Base-by-base conservation (phyloP, 1,140 invertebrate species). In the Trachymyrmex cornetzi region DNA sequence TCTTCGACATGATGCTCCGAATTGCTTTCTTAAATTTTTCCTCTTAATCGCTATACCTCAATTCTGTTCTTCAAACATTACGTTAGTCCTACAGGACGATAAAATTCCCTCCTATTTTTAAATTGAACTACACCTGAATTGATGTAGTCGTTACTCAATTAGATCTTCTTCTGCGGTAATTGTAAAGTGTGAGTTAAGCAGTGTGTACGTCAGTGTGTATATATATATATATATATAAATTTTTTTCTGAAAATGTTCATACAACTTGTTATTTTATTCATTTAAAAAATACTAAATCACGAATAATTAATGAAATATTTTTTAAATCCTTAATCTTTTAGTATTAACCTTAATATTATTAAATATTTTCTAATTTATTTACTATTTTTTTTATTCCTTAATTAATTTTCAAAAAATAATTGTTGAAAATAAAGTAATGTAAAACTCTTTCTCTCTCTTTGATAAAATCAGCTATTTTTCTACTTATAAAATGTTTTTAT, bases 1-100 rank as follows among this genome's bases (percentile, higher is more conserved):
- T 86, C 50, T 22, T 86, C 77, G 50, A 81, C n/a, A 12, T n/a
- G 53, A 1, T 30, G 24, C 19, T 57, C 19, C 19, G 34, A 30
- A 72, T 85, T 44, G 14, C 30, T 53, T 14, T n/a, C 38, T 12
- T 27, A 22, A 44, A 30, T 48, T 19, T 55, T 27, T 19, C 38
- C 5, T 11, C 14, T 38, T 27, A 24, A 61, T 53, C 27, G 11
- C 19, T 3, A 59, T 59, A 24, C 1, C 12, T 69, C 19, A 9
- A 16, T 53, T 27, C 16, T 66, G n/a, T 61, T 27, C 9, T 30
- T 66, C 0, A 12, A 9, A 30, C 14, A 53, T 66, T 30, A 19
- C 55, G 3, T 34, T 16, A 16, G n/a, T 57, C 9, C 16, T 55
- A 24, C 14, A 16, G 14, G 6, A 53, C 53, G 3, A 72, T 72